These are phyloP conservation scores for Pseudochromis fuscus DNA, from an alignment of 2,797 vertebrate species.

Conservation along the genomic window DNA sequence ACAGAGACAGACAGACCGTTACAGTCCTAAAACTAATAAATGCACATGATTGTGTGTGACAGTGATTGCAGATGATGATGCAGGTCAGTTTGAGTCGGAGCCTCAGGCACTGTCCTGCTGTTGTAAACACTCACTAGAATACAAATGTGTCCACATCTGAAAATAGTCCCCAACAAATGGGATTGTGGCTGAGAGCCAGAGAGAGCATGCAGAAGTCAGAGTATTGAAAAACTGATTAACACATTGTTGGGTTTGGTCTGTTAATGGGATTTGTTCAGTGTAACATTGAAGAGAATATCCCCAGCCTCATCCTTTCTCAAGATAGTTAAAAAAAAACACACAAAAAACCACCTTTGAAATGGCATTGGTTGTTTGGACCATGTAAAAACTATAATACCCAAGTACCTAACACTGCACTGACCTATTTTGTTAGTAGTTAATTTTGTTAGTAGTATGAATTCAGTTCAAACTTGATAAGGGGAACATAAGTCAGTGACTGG, in stretches of 20 bases:
- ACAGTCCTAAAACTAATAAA: slow-evolving; percentile 20
- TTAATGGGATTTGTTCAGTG: slow-evolving; percentile 2
- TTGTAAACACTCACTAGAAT: background rate
- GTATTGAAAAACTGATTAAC: background rate
- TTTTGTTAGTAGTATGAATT: background rate
- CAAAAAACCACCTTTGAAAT: background rate
- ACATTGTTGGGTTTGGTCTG: background rate
- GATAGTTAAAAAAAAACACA: background rate
- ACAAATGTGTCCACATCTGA: slow-evolving; percentile 9
- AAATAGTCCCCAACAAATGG: slow-evolving; percentile 8
- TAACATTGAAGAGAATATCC: background rate
- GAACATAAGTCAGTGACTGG: slow-evolving; percentile 8
- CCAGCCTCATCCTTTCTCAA: slow-evolving; percentile 4
- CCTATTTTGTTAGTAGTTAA: background rate
- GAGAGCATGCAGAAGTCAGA: background rate
- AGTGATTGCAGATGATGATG: background rate
- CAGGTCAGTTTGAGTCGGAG: background rate
- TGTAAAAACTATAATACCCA: slow-evolving; percentile 3
- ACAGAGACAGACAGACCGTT: slow-evolving; percentile 12
- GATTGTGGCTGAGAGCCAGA: background rate
- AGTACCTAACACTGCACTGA: background rate
- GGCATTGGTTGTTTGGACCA: slow-evolving; percentile 8
- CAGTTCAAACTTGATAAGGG: slow-evolving; percentile 15
- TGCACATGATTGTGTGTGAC: slow-evolving; percentile 8
- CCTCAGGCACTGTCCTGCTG: background rate